Evolutionary conservation across 2,888 invertebrate species (phyloP).

Genomic region (Drosophila prolongata): DNA sequence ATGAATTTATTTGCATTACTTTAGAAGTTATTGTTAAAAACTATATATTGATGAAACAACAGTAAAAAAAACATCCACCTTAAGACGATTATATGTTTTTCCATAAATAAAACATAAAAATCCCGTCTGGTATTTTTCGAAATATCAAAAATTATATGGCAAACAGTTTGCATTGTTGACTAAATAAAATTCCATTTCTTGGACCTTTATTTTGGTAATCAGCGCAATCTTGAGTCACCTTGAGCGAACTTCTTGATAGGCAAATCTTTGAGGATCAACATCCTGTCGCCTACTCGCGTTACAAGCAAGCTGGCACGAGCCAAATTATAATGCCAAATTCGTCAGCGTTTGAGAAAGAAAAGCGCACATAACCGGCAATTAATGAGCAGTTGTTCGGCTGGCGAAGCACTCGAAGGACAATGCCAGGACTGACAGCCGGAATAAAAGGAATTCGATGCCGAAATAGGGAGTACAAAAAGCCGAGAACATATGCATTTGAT

Average conservation of each 20-base stretch:
- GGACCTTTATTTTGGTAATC: neutral
- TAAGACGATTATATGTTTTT: no score
- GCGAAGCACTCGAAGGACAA: conserved; percentile 37
- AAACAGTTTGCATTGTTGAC: no score
- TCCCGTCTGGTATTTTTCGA: no score
- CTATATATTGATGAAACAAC: no score
- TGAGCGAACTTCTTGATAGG: conserved; percentile 11
- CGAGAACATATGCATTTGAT: conserved; percentile 74
- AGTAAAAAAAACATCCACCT: no score
- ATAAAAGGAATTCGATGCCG: conserved; percentile 42
- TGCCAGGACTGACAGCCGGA: conserved; percentile 63
- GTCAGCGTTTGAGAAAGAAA: conserved; percentile 49
- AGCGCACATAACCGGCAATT: conserved; percentile 68
- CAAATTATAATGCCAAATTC: conserved; percentile 61
- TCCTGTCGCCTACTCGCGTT: conserved; percentile 36
- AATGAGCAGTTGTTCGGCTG: conserved; percentile 75
- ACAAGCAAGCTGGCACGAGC: conserved; percentile 69
- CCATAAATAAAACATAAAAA: no score
- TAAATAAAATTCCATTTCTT: no score
- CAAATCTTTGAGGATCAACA: neutral
- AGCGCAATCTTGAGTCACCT: conserved; percentile 14
- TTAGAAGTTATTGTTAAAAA: no score
- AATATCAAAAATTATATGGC: no score
- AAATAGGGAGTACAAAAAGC: conserved; percentile 30
- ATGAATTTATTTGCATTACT: no score